Evolutionary conservation across 2,797 vertebrate species (phyloP).

Genomic region (Saxicola maurus): DNA sequence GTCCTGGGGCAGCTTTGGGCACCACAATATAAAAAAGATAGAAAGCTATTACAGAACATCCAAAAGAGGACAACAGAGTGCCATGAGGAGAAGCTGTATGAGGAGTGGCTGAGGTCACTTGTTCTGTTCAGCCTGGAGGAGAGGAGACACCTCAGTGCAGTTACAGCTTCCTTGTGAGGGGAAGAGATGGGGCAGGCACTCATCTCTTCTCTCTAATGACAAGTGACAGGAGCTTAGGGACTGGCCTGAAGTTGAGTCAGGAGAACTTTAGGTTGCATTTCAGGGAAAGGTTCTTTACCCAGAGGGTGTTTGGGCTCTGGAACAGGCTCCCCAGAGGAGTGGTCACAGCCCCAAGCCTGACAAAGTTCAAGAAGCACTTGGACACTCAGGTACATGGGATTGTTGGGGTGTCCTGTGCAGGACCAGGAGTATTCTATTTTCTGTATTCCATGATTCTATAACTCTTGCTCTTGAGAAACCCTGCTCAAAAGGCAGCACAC

Average conservation of each 20-base stretch:
- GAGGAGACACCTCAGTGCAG: not conserved
- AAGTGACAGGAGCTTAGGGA: not conserved
- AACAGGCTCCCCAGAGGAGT: not conserved
- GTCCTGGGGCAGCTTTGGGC: too few species aligned
- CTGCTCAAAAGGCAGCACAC: not conserved
- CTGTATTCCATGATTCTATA: not conserved
- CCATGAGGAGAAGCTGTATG: rapidly evolving
- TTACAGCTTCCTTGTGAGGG: rapidly evolving
- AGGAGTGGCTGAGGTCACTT: not conserved
- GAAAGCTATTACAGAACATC: not conserved
- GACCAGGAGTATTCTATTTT: not conserved
- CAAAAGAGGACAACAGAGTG: not conserved
- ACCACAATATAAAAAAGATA: not conserved
- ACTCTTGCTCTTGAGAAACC: not conserved
- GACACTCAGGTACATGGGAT: not conserved
- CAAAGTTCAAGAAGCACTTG: not conserved
- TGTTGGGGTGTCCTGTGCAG: not conserved
- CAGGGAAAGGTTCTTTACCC: not conserved
- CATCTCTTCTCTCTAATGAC: not conserved
- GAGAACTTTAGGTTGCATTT: not conserved
- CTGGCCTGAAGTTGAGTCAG: not conserved
- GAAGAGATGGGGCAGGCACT: not conserved
- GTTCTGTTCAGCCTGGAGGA: not conserved
- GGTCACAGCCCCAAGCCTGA: not conserved
- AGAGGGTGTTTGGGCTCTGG: rapidly evolving